phyloP scores from a whole-genome alignment of 2,888 invertebrate genomes.

The Strigamia maritima region DNA sequence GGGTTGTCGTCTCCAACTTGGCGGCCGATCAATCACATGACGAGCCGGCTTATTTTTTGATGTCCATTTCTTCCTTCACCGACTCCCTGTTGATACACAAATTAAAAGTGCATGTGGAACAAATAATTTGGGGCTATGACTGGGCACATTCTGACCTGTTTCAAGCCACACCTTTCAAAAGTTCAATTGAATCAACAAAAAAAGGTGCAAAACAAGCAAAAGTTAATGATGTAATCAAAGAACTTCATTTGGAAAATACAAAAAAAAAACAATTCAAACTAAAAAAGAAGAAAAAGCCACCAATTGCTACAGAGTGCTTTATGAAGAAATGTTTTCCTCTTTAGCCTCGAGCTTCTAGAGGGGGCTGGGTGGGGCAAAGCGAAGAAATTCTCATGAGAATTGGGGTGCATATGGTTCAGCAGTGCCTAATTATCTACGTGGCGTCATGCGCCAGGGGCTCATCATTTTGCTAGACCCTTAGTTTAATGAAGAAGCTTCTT shows the following conservation, averaged over 20 bases:
- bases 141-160: not conserved
- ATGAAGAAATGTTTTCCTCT: not conserved
- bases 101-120: constrained; percentile 3
- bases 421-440: not conserved
- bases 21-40: constrained; percentile 9
- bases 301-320: constrained; percentile 5
- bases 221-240: constrained; percentile 10
- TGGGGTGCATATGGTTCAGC: constrained; percentile 15
- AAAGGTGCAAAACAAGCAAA: constrained; percentile 12
- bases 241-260: not conserved
- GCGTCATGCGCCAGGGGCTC: constrained; percentile 10
- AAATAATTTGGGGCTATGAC: constrained; percentile 7
- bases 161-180: not conserved
- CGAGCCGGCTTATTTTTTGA: not conserved
- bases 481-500: constrained; percentile 15
- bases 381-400: constrained; percentile 5
- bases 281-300: not conserved
- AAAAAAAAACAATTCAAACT: not conserved
- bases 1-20: constrained; percentile 15
- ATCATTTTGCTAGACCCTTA: constrained; percentile 2
- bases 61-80: not conserved
- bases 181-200: not conserved
- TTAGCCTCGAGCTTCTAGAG: not conserved
- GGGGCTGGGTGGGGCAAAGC: not conserved
- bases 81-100: constrained; percentile 8